Evolutionary conservation across 30 jellyfish, hydroid and myxozoan species (phyloP).

Genomic region (Turritopsis rubra): DNA sequence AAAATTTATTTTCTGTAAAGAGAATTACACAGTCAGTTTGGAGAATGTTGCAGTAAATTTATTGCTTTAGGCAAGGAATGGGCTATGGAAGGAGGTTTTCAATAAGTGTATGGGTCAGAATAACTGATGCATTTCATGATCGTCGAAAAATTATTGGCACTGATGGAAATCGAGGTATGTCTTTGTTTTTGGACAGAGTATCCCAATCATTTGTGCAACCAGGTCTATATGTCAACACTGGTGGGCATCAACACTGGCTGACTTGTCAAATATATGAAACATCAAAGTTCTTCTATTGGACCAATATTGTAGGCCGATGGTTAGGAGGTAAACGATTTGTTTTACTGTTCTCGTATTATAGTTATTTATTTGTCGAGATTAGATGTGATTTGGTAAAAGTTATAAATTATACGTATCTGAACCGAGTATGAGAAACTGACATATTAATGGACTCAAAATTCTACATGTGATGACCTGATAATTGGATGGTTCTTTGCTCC

Average conservation of each 20-base stretch:
- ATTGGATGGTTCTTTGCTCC: too few relatives aligned
- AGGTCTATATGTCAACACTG: neutral
- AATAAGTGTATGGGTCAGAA: neutral
- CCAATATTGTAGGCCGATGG: neutral
- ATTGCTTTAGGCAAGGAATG: neutral
- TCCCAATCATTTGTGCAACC: neutral
- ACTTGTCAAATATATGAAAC: neutral
- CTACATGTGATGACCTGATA: too few relatives aligned
- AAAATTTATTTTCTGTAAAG: too few relatives aligned
- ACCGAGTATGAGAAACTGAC: too few relatives aligned
- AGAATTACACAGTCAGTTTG: too few relatives aligned
- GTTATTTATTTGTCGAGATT: too few relatives aligned
- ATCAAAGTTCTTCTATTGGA: neutral
- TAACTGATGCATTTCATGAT: neutral
- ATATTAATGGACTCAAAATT: too few relatives aligned
- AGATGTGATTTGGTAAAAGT: too few relatives aligned
- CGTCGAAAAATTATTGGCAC: neutral
- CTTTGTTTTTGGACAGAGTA: neutral
- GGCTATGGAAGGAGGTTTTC: neutral
- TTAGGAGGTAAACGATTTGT: neutral
- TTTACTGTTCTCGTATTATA: too few relatives aligned
- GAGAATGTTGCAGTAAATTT: too few relatives aligned
- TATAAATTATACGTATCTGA: too few relatives aligned
- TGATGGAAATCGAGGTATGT: neutral
- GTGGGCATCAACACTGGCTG: neutral